Conservation (phyloP, 2,888 invertebrate genomes). For the Hoplodrina blanda region DNA sequence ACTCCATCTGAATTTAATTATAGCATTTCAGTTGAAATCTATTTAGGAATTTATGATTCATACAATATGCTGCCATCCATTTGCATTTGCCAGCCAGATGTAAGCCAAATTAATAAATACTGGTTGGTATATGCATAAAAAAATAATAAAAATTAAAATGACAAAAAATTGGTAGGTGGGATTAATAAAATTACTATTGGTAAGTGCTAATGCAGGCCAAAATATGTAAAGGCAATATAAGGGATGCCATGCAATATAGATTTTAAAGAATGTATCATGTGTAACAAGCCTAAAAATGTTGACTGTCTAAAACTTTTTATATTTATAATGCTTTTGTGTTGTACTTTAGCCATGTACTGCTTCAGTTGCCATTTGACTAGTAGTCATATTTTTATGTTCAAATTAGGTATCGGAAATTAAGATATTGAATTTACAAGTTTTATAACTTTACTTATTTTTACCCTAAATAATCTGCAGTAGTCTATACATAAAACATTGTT, state of each 20-base stretch:
- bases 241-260: constrained; percentile 46
- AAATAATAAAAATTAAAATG: constrained; percentile 7
- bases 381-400: constrained; percentile 23
- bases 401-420: constrained; percentile 6
- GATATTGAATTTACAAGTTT: constrained; percentile 7
- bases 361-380: constrained; percentile 39
- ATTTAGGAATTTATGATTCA: constrained; percentile 25
- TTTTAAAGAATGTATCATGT: constrained; percentile 18
- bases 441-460: background rate
- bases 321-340: constrained; percentile 45
- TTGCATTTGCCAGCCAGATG: constrained; percentile 7
- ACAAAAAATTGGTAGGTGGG: constrained; percentile 3
- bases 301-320: constrained; percentile 18
- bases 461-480: background rate
- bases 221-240: constrained; percentile 32
- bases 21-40: constrained; percentile 22
- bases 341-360: constrained; percentile 38
- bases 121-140: background rate
- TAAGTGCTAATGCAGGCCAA: constrained; percentile 46
- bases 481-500: background rate
- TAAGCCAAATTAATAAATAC: constrained; percentile 33
- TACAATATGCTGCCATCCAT: constrained; percentile 8
- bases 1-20: constrained; percentile 34
- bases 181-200: too few species aligned
- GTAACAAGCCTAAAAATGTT: constrained; percentile 17